These are phyloP conservation scores for Diglossa cyanea DNA, from an alignment of 2,797 vertebrate genomes.

Conservation along the genomic window DNA sequence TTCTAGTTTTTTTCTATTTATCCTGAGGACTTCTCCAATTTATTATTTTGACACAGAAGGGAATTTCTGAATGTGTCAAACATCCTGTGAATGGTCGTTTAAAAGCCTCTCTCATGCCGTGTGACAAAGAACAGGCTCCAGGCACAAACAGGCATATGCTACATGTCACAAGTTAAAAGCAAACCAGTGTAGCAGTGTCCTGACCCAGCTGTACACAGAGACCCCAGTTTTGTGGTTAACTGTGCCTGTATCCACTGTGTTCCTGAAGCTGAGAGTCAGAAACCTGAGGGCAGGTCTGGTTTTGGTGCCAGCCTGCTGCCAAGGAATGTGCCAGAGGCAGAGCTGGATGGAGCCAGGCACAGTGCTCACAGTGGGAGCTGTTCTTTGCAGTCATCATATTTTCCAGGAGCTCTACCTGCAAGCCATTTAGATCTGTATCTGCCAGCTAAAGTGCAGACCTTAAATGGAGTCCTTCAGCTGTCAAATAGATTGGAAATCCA, in stretches of 20 bases:
- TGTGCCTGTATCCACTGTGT: neutral
- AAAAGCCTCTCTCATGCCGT: neutral
- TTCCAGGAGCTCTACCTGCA: conserved; percentile 27
- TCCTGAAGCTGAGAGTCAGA: neutral
- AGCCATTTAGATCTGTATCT: conserved; percentile 11
- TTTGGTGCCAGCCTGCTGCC: neutral
- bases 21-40: neutral
- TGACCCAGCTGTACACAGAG: neutral
- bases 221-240: neutral
- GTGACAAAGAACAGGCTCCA: neutral
- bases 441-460: neutral
- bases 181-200: neutral
- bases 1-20: neutral
- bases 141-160: neutral
- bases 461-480: neutral
- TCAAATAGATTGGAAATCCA: neutral
- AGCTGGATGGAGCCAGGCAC: neutral
- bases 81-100: neutral
- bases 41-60: neutral
- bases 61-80: neutral
- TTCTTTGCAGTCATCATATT: neutral
- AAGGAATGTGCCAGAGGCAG: neutral
- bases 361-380: neutral
- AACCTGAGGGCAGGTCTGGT: neutral
- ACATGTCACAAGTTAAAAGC: neutral